Percentiles rank a stretch among this genome's conserved stretches.
Conservation (phyloP, 2,797 vertebrate genomes). For the Pipistrellus pipistrellus region DNA sequence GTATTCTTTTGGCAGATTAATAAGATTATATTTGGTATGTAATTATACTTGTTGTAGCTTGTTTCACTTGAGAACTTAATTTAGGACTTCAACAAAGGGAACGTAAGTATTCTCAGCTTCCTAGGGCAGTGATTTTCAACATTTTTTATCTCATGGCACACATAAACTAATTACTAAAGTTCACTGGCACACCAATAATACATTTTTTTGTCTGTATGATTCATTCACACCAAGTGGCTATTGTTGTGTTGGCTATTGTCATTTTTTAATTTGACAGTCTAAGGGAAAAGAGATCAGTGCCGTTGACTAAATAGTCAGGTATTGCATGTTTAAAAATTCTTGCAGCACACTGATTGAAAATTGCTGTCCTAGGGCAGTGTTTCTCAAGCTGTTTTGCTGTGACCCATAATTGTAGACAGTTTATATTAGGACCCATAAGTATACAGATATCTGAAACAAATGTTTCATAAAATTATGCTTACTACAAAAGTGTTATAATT, state of each 20-base stretch:
- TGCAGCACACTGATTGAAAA: background rate
- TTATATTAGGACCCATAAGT: slow-evolving; percentile 36
- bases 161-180: background rate
- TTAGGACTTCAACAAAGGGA: slow-evolving; percentile 30
- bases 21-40: slow-evolving; percentile 55
- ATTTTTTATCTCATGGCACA: background rate
- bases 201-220: background rate
- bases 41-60: slow-evolving; percentile 58
- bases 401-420: slow-evolving; percentile 33
- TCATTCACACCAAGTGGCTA: background rate
- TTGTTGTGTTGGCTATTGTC: background rate
- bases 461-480: slow-evolving; percentile 20
- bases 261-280: background rate
- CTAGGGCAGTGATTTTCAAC: slow-evolving; percentile 19
- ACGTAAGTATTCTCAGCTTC: background rate
- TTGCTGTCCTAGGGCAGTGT: background rate
- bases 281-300: background rate
- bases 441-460: slow-evolving; percentile 19
- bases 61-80: slow-evolving; percentile 57
- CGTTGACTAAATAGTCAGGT: background rate
- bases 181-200: background rate
- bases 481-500: background rate
- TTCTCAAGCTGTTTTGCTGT: slow-evolving; percentile 43
- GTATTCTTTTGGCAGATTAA: slow-evolving; percentile 52
- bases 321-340: background rate